Evolutionary conservation across 1,140 invertebrate species (phyloP).

Genomic region (Orchestia grillus): DNA sequence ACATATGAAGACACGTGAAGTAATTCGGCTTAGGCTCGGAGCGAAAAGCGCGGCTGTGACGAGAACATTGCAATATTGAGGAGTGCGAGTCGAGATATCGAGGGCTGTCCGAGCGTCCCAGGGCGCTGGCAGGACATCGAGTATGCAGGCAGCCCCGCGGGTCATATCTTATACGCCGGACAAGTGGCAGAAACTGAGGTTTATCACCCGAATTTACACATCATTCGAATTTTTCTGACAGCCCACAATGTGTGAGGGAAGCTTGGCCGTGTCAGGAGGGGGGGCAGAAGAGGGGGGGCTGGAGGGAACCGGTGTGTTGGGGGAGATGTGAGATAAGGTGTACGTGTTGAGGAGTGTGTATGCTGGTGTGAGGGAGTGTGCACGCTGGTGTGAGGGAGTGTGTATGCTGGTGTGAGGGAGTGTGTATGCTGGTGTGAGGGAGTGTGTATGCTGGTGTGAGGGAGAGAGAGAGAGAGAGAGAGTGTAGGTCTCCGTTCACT

Average conservation of each 20-base stretch:
- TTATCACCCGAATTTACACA: constrained; percentile 21
- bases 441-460: constrained; percentile 19
- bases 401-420: too few species aligned
- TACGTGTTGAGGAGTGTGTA: too few species aligned
- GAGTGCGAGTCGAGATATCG: not conserved
- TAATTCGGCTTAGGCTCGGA: not conserved
- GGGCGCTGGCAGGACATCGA: not conserved
- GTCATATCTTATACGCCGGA: constrained; percentile 29
- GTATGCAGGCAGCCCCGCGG: constrained; percentile 2
- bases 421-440: not conserved
- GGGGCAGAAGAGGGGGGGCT: constrained; percentile 36
- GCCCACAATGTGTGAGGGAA: not conserved
- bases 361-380: too few species aligned
- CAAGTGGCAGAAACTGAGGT: not conserved
- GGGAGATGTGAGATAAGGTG: too few species aligned
- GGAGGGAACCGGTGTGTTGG: not conserved
- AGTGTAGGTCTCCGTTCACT: too few species aligned
- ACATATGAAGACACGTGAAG: not conserved
- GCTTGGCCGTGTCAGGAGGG: not conserved
- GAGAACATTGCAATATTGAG: not conserved
- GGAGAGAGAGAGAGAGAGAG: too few species aligned
- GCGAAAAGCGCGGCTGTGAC: not conserved
- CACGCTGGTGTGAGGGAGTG: too few species aligned
- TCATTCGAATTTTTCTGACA: constrained; percentile 20
- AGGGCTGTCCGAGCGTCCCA: not conserved